Percentiles rank a stretch among this genome's conserved stretches.
phyloP scores from a whole-genome alignment of 2,113 vertebrate species.

The Litocranius walleri region DNA sequence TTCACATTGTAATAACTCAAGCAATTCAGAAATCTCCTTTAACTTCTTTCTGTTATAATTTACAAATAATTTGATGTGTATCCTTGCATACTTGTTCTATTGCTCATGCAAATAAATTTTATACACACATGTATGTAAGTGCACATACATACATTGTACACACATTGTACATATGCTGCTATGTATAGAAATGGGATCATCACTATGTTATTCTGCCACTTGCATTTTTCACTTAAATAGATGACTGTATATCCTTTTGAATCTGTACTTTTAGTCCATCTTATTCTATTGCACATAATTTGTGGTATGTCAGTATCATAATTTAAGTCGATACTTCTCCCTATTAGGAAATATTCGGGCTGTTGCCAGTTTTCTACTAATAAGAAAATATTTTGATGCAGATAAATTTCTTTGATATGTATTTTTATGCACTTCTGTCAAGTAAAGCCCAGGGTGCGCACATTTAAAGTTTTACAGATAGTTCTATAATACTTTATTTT shows the following conservation, averaged over 20 bases:
- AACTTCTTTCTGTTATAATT: not conserved
- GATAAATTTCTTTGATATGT: not conserved
- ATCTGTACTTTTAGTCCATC: not conserved
- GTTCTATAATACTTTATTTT: not conserved
- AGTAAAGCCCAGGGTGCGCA: not conserved
- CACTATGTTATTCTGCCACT: not conserved
- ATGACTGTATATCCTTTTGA: not conserved
- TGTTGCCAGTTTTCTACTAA: not conserved
- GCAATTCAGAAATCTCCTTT: not conserved
- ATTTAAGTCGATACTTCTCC: not conserved
- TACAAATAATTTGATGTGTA: not conserved
- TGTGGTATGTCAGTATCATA: not conserved
- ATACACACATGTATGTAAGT: not conserved
- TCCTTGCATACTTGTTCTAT: not conserved
- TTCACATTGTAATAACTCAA: not conserved
- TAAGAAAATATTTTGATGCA: not conserved
- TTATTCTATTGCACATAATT: not conserved
- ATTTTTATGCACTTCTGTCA: slow-evolving; percentile 5
- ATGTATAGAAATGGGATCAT: not conserved
- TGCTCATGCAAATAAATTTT: not conserved
- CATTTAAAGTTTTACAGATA: not conserved
- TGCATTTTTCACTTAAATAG: not conserved
- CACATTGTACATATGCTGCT: not conserved
- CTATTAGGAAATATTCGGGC: not conserved
- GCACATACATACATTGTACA: not conserved